Evolutionary conservation across 2,888 invertebrate species (phyloP).

Genomic region (Asteroscopus sphinx): DNA sequence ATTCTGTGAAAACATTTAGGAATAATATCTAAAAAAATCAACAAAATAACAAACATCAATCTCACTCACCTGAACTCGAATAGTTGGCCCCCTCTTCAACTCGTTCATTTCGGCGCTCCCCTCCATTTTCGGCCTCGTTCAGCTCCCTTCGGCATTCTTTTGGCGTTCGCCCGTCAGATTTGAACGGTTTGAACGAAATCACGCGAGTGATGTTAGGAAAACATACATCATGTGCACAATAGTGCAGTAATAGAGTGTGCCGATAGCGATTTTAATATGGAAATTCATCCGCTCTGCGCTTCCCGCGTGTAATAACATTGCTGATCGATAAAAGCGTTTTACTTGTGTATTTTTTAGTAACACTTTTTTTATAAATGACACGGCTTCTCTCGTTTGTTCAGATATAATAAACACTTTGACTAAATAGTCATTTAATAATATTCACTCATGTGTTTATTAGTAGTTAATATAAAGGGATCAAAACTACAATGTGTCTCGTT

Average conservation of each 20-base stretch:
- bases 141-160: conserved; percentile 35
- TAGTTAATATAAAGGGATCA: too few species aligned
- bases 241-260: conserved; percentile 76
- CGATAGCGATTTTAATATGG: conserved; percentile 77
- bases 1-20: background rate
- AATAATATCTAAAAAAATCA: conserved; percentile 12
- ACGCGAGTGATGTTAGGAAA: conserved; percentile 76
- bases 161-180: conserved; percentile 73
- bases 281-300: conserved; percentile 80
- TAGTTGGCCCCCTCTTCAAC: conserved; percentile 70
- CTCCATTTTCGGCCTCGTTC: conserved; percentile 22
- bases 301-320: conserved; percentile 81
- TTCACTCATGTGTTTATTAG: too few species aligned
- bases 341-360: conserved; percentile 24
- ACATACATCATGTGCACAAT: conserved; percentile 86
- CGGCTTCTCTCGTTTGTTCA: background rate
- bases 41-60: conserved; percentile 71
- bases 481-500: too few species aligned
- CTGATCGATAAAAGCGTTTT: conserved; percentile 67
- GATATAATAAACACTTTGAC: background rate
- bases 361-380: conserved; percentile 5
- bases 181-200: conserved; percentile 68
- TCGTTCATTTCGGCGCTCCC: conserved; percentile 25
- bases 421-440: too few species aligned
- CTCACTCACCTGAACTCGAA: conserved; percentile 74